phyloP scores from a whole-genome alignment of 2,888 invertebrate species.

The Meteorus cinctellus region DNA sequence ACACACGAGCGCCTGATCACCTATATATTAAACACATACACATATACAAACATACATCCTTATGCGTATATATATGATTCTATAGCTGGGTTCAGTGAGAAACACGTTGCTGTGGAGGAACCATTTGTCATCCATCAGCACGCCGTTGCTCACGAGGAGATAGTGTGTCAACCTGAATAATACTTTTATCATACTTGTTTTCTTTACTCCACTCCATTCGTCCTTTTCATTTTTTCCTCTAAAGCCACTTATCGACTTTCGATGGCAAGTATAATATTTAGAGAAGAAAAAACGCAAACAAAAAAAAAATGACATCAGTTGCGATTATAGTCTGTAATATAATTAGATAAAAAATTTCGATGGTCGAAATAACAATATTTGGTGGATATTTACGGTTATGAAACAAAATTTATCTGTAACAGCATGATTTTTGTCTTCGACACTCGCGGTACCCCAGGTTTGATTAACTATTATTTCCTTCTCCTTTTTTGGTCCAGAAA shows the following conservation, averaged over 20 bases:
- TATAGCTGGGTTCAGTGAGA: conserved; percentile 73
- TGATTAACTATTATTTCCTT: not conserved
- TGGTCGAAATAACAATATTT: not conserved
- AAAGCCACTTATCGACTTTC: conserved; percentile 4
- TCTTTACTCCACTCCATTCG: conserved; percentile 43
- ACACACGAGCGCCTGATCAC: not conserved
- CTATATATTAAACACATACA: conserved; percentile 57
- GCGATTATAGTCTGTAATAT: too few species aligned
- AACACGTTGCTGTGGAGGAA: conserved; percentile 69
- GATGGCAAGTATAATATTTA: conserved; percentile 5
- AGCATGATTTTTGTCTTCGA: conserved; percentile 6
- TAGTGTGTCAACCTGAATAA: conserved; percentile 54
- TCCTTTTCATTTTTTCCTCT: conserved; percentile 32
- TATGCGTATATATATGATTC: conserved; percentile 56
- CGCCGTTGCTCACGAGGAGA: conserved; percentile 59
- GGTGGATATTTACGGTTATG: conserved; percentile 23
- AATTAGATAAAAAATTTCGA: not conserved
- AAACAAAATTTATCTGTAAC: not conserved
- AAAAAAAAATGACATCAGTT: too few species aligned
- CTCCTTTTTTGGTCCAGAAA: not conserved
- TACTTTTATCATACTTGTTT: conserved; percentile 56
- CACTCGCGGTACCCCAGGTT: conserved; percentile 6
- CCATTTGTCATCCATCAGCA: conserved; percentile 74
- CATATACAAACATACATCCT: conserved; percentile 72
- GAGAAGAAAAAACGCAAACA: not conserved